These are phyloP conservation scores for Hirudinaria manillensis DNA, from an alignment of 2,888 invertebrate genomes.

Conservation along the genomic window DNA sequence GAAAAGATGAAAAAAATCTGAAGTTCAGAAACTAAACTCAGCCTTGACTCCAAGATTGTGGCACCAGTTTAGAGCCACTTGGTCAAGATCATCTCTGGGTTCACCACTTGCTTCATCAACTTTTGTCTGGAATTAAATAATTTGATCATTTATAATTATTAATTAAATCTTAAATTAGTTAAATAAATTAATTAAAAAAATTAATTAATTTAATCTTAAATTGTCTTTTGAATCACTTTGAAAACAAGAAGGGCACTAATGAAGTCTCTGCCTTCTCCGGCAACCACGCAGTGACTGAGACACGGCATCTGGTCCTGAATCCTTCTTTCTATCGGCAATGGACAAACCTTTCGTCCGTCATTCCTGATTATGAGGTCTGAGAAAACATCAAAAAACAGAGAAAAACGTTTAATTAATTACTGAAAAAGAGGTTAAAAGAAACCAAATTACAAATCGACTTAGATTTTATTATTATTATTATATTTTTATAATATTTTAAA, in stretches of 20 bases:
- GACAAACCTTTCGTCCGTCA: slow-evolving; percentile 83
- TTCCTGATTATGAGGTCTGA: slow-evolving; percentile 81
- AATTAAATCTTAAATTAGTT: too few species aligned
- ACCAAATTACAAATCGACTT: too few species aligned
- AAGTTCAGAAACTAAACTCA: too few species aligned
- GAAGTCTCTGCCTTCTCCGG: slow-evolving; percentile 82
- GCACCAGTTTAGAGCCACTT: slow-evolving; percentile 64
- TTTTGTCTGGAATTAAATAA: slow-evolving; percentile 58
- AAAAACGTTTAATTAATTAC: too few species aligned
- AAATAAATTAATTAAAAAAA: too few species aligned
- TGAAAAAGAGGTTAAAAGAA: too few species aligned
- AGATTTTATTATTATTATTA: too few species aligned
- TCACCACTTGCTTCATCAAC: slow-evolving; percentile 61
- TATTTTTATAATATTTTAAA: too few species aligned
- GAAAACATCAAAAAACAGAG: too few species aligned
- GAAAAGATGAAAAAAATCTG: too few species aligned
- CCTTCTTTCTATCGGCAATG: slow-evolving; percentile 76
- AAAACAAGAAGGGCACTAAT: slow-evolving; percentile 61
- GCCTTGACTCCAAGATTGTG: slow-evolving; percentile 20
- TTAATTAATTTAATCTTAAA: too few species aligned
- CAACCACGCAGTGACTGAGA: slow-evolving; percentile 74
- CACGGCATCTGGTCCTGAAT: slow-evolving; percentile 70
- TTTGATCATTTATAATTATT: too few species aligned
- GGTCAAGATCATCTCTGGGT: slow-evolving; percentile 66
- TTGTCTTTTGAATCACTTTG: background rate